Percentiles rank a stretch among this genome's conserved stretches.
Conservation (phyloP, 2,113 vertebrate genomes). For the Australoheros scitulus region DNA sequence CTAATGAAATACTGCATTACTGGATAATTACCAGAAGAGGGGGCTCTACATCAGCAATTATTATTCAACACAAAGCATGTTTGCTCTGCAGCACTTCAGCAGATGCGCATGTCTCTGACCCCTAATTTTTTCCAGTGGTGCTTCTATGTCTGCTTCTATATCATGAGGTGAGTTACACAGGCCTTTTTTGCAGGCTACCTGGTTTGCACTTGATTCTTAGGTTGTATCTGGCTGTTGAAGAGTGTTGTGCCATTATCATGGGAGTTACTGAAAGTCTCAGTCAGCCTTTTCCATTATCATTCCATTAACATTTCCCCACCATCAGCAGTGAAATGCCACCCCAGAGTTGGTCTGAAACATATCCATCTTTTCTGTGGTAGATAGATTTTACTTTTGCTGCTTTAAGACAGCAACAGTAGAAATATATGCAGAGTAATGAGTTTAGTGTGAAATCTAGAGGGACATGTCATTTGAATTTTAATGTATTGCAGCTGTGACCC, state of each 20-base stretch:
- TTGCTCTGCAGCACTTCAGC: background rate
- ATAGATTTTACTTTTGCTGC: too few relatives aligned
- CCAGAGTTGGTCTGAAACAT: background rate
- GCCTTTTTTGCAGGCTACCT: background rate
- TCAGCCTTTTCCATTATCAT: background rate
- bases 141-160: background rate
- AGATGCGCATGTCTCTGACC: background rate
- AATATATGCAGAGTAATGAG: background rate
- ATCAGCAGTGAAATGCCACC: background rate
- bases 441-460: background rate
- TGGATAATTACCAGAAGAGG: slow-evolving; percentile 40
- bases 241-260: background rate
- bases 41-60: background rate
- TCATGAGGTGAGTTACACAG: background rate
- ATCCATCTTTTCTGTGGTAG: background rate
- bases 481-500: background rate
- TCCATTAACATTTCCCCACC: background rate
- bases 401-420: background rate
- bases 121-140: rapidly evolving
- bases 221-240: background rate
- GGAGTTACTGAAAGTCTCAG: background rate
- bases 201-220: background rate
- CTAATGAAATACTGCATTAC: background rate
- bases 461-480: background rate
- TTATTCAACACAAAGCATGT: background rate